These are phyloP conservation scores for Azemiops feae DNA, from an alignment of 2,113 vertebrate species.

Conservation along the genomic window DNA sequence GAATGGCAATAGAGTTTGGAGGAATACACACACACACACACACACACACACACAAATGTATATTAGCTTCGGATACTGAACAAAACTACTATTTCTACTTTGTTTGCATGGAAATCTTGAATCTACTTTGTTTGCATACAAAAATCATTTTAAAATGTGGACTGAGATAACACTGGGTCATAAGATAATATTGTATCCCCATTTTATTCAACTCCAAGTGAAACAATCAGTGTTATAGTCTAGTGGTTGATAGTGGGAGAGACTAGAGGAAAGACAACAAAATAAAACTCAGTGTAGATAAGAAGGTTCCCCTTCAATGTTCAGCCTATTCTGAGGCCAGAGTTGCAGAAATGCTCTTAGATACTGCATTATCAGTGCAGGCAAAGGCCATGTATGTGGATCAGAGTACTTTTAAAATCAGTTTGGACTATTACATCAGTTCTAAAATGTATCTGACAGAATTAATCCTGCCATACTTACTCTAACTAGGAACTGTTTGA, in stretches of 20 bases:
- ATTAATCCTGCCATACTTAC: background rate
- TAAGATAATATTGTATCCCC: background rate
- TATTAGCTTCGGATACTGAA: background rate
- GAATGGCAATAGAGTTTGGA: background rate
- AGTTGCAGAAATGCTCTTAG: background rate
- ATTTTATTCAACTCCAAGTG: background rate
- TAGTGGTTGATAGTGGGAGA: background rate
- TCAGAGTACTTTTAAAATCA: background rate
- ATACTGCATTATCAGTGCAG: background rate
- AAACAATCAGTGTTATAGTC: background rate
- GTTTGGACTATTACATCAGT: background rate
- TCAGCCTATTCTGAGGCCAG: background rate
- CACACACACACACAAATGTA: background rate
- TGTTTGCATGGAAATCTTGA: background rate
- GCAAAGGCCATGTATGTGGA: background rate
- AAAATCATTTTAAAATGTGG: background rate
- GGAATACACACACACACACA: background rate
- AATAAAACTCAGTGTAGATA: background rate
- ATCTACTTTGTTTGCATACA: background rate
- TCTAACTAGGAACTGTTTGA: background rate
- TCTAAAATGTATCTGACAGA: background rate
- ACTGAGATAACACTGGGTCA: background rate
- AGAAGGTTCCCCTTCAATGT: background rate
- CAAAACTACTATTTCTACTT: background rate
- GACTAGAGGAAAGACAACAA: background rate